Base-by-base conservation (phyloP, 2,113 vertebrate genomes). In the Hydrolagus affinis region DNA sequence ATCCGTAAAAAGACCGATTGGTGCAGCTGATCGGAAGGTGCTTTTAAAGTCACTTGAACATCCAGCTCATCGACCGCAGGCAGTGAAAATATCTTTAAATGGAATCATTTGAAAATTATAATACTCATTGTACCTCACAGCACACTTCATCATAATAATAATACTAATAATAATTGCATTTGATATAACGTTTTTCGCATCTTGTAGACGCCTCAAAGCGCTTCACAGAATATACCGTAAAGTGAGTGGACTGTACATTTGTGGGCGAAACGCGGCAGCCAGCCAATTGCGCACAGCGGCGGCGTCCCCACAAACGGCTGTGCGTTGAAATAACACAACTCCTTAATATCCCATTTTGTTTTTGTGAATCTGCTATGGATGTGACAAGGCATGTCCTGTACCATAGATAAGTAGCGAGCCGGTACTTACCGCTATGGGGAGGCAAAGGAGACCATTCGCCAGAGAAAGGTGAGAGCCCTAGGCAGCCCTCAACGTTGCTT, bases 371-470 rank as follows among this genome's bases (percentile, higher is more conserved):
- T 19, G 17, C 32, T 66, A 30, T 68, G 32, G 9, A 11, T 83
- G 66, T 64, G 7, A 11, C 77, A 75, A 44, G 32, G 14, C 9
- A n/a, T 56, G 32, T 57, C 32, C 25, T 21, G 60, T 3, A 0
- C 21, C 30, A 8, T 3, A 9, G 62, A 83, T 15, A 83, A 66
- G 15, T 66, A 66, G 32, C 64, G 25, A 83, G 14, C 78, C 66
- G 28, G 78, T 83, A 83, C 78, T 83, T 68, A 83, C 78, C 78
- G 66, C 78, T 83, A 66, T 68, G 78, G 10, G 78, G 78, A 83
- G 62, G 28, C 60, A 83, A 83, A 83, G 60, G 60, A 25, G 66
- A 83, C 78, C 64, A 66, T 83, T 28, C 60, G 8, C 78, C 30
- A 83, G 12, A 66, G 78, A 32, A 66, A 83, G 78, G 28, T 25